phyloP scores from a whole-genome alignment of 2,888 invertebrate genomes.

The Cataglyphis cursor region DNA sequence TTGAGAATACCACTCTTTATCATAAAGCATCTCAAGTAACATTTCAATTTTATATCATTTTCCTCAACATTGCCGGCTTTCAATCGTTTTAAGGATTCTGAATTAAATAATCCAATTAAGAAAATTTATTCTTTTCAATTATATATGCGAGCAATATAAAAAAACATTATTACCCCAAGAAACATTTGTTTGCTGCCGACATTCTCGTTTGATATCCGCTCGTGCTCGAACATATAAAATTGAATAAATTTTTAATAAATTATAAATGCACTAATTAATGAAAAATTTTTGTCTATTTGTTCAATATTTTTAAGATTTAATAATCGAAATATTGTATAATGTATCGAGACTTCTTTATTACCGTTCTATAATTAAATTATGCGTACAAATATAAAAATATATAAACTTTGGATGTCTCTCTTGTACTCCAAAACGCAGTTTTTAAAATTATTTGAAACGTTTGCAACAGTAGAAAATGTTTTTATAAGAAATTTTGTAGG shows the following conservation, averaged over 20 bases:
- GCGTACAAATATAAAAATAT: background rate
- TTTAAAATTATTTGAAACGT: background rate
- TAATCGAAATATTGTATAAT: background rate
- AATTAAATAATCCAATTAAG: slow-evolving; percentile 37
- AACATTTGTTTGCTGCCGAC: slow-evolving; percentile 78
- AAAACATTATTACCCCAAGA: slow-evolving; percentile 78
- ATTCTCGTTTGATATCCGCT: slow-evolving; percentile 79
- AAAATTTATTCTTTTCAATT: background rate
- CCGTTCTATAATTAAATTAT: background rate
- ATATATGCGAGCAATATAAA: background rate
- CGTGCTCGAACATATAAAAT: slow-evolving; percentile 63
- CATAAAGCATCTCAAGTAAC: slow-evolving; percentile 82
- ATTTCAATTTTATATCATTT: slow-evolving; percentile 79
- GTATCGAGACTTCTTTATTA: background rate
- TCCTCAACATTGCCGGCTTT: slow-evolving; percentile 77
- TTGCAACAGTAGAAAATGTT: background rate
- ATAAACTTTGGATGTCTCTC: background rate
- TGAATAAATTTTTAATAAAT: slow-evolving; percentile 21
- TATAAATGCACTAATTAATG: background rate
- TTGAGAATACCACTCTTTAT: slow-evolving; percentile 78
- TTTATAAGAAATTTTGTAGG: background rate
- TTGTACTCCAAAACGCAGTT: background rate
- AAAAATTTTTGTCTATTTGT: background rate
- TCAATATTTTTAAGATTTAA: background rate
- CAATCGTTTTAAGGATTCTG: slow-evolving; percentile 78